phyloP scores from a whole-genome alignment of 2,797 vertebrate genomes.

The Tapera naevia region DNA sequence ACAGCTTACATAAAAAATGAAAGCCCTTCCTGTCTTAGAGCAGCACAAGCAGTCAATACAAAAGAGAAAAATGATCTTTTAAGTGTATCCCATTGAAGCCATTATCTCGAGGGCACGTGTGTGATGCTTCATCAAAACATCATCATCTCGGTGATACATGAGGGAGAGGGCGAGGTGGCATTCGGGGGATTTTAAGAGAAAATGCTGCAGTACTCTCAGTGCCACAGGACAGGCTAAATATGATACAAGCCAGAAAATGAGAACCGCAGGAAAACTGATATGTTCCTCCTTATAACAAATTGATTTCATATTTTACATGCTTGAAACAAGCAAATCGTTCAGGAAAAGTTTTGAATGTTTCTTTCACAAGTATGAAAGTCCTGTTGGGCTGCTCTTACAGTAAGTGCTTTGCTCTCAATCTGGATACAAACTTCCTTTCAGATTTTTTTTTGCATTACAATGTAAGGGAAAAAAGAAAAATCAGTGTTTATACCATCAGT shows the following conservation, averaged over 20 bases:
- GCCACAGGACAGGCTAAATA: slow-evolving; percentile 2
- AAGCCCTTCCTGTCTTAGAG: slow-evolving; percentile 69
- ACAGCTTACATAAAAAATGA: slow-evolving; percentile 72
- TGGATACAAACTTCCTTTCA: not conserved
- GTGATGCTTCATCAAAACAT: slow-evolving; percentile 65
- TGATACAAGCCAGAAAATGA: not conserved
- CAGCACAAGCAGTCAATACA: slow-evolving; percentile 66
- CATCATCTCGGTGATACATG: slow-evolving; percentile 7
- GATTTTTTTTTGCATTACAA: not conserved
- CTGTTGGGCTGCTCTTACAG: not conserved
- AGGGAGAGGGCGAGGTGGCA: not conserved
- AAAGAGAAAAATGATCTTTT: slow-evolving; percentile 72
- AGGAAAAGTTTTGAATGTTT: not conserved
- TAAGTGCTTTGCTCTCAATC: not conserved
- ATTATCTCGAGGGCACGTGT: slow-evolving; percentile 38
- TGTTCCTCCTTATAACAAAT: not conserved
- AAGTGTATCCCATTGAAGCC: slow-evolving; percentile 60
- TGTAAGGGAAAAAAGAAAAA: not conserved
- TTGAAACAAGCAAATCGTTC: slow-evolving; percentile 1
- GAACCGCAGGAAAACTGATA: not conserved
- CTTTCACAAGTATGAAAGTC: not conserved
- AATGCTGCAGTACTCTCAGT: not conserved
- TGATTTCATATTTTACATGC: not conserved
- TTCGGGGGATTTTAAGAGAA: not conserved
- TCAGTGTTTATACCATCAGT: not conserved